Evolutionary conservation across 2,888 invertebrate genomes (phyloP).

Genomic region (Troides aeacus): DNA sequence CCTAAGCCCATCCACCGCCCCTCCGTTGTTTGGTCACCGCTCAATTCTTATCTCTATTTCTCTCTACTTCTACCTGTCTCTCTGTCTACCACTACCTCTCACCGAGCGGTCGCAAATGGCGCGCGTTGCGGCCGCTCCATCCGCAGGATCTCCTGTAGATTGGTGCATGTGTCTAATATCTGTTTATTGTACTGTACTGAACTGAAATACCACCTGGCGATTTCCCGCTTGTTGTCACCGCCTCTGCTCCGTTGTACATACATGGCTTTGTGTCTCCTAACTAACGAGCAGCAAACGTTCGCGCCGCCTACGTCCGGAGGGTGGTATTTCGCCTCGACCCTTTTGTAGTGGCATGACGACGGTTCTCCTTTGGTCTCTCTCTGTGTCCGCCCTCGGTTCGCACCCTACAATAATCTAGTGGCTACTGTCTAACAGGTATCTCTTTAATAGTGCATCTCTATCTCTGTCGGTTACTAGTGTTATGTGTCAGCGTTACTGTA

Average conservation of each 20-base stretch:
- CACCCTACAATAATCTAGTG: conserved; percentile 48
- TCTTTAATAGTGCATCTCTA: conserved; percentile 64
- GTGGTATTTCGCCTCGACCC: conserved; percentile 71
- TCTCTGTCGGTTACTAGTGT: conserved; percentile 59
- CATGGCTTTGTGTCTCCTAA: conserved; percentile 32
- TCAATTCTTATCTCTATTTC: conserved; percentile 37
- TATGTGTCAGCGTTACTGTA: conserved; percentile 43
- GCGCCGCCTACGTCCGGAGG: conserved; percentile 35
- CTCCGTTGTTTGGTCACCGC: conserved; percentile 55
- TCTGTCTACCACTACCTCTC: neutral
- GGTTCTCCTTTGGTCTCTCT: conserved; percentile 40
- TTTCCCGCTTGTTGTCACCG: conserved; percentile 39
- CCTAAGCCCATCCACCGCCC: conserved; percentile 42
- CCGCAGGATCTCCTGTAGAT: conserved; percentile 44
- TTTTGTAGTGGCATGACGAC: conserved; percentile 71
- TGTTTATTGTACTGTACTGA: conserved; percentile 62
- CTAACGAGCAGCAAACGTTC: conserved; percentile 65
- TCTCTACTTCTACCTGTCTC: conserved; percentile 34
- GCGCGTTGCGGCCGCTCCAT: conserved; percentile 40
- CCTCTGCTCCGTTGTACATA: conserved; percentile 37
- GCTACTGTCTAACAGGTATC: conserved; percentile 55
- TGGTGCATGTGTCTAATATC: conserved; percentile 69
- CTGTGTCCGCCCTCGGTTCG: conserved; percentile 32
- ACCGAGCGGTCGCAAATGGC: too few relatives aligned
- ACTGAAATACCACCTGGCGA: conserved; percentile 72